Conservation (phyloP, 2,888 invertebrate species). For the Phrixothrix hirtus region DNA sequence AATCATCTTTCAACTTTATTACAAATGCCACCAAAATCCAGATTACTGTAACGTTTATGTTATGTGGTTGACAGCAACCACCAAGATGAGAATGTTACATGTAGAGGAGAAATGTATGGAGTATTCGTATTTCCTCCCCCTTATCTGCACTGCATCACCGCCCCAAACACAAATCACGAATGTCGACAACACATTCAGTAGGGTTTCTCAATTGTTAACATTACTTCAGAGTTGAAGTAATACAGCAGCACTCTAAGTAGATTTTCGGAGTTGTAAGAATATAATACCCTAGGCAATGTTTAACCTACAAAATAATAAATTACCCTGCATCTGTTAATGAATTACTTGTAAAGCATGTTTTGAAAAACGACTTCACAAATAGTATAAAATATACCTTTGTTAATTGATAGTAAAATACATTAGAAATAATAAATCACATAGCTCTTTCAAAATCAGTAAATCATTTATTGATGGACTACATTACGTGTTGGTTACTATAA, state of each 20-base stretch:
- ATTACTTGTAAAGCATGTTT: too few relatives aligned
- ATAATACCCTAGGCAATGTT: too few relatives aligned
- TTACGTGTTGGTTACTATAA: too few relatives aligned
- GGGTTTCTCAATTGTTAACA: conserved; percentile 32
- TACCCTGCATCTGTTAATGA: too few relatives aligned
- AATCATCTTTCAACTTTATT: neutral
- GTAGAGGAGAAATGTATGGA: conserved; percentile 27
- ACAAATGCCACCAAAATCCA: conserved; percentile 6
- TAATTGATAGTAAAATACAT: too few relatives aligned
- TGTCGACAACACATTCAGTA: conserved; percentile 40
- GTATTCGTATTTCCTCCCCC: conserved; percentile 34
- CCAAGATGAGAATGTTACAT: conserved; percentile 28
- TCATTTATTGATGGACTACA: too few relatives aligned
- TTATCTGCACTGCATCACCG: conserved; percentile 39
- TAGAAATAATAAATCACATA: too few relatives aligned
- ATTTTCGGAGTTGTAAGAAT: neutral
- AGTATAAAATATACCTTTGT: too few relatives aligned
- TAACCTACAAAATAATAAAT: too few relatives aligned
- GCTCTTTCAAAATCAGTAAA: too few relatives aligned
- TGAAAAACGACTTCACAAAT: too few relatives aligned
- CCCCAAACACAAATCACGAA: conserved; percentile 44
- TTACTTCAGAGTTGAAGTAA: conserved; percentile 23
- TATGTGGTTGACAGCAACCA: conserved; percentile 25
- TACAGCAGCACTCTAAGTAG: neutral
- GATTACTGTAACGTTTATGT: conserved; percentile 22